Evolutionary conservation across 2,113 vertebrate genomes (phyloP), one percentile per base, ranked within the genome.

Genomic region (Nestor notabilis): DNA sequence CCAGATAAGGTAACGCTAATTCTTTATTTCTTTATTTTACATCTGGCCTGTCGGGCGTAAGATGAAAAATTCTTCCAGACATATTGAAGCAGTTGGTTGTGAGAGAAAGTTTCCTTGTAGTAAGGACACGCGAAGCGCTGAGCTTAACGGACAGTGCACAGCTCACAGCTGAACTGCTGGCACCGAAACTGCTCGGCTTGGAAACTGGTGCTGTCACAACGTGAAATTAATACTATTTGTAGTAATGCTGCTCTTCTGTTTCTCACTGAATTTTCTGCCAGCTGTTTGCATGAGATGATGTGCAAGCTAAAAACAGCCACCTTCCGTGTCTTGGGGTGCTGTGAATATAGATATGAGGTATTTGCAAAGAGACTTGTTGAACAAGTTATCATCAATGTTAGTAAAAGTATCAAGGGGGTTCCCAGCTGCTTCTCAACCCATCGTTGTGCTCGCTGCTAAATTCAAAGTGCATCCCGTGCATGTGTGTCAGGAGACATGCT

Each of bases 1-100:
- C 95, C 94, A 93, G 95, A 93, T 70, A 92, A 94, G 86, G 95
- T 91, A 91, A 91, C 6, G 17, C 70, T 71, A 35, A 63, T 85
- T 91, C 52, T 68, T 91, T 89, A 70, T 90, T 85, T 82, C 63
- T 96, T 95, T 94, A 14, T 65, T 68, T 85, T 52, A 35, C 72
- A 80, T 86, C 92, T 94, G 79, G 86, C 72, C 89, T 28, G 56
- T 71, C 46, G 29, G 74, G 46, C 17, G 7, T 6, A 10, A 37
- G 84, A 81, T 16, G 80, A 83, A 78, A 64, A 77, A 35, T 29
- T 47, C 69, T 79, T 72, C 18, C 0, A 14, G 77, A 13, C 23
- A 13, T 64, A 27, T 19, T 53, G 93, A 69, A 74, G 88, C 33
- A 6, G 46, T 77, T 37, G 78, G 50, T 50, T 11, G 52, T 2